phyloP scores from a whole-genome alignment of 2,888 invertebrate species.

The Pterostichus niger region DNA sequence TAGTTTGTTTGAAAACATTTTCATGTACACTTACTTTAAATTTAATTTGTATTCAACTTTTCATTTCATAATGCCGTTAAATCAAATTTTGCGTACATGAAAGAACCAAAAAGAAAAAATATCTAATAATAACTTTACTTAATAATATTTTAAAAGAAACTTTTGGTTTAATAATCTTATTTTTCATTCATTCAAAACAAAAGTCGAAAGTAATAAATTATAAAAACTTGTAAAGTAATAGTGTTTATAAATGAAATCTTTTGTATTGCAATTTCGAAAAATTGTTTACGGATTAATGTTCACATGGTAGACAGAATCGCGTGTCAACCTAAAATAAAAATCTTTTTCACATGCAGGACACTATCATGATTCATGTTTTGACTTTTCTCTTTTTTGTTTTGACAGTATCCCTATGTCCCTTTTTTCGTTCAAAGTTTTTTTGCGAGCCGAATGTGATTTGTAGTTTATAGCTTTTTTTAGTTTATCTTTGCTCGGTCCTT shows the following conservation, averaged over 20 bases:
- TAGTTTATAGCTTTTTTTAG: slow-evolving; percentile 54
- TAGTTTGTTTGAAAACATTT: slow-evolving; percentile 49
- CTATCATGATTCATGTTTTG: slow-evolving; percentile 58
- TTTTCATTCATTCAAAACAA: slow-evolving; percentile 13
- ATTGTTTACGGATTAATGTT: slow-evolving; percentile 29
- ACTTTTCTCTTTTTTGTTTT: slow-evolving; percentile 56
- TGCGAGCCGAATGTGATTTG: slow-evolving; percentile 53
- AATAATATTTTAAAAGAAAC: slow-evolving; percentile 33
- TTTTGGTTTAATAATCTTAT: slow-evolving; percentile 9
- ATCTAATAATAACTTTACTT: slow-evolving; percentile 38
- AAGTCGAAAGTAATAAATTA: neutral
- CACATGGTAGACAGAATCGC: slow-evolving; percentile 18
- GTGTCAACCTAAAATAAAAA: slow-evolving; percentile 43
- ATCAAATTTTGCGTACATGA: slow-evolving; percentile 20
- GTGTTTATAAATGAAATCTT: slow-evolving; percentile 9
- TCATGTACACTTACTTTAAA: slow-evolving; percentile 31
- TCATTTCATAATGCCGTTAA: slow-evolving; percentile 40
- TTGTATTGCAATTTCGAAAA: slow-evolving; percentile 3
- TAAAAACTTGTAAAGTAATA: neutral
- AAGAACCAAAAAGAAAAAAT: slow-evolving; percentile 18
- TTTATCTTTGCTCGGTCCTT: slow-evolving; percentile 43
- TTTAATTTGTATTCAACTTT: slow-evolving; percentile 32
- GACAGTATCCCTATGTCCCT: slow-evolving; percentile 50
- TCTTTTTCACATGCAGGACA: slow-evolving; percentile 51
- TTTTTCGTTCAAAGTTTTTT: slow-evolving; percentile 53